Percentiles rank a stretch among this genome's conserved stretches.
Evolutionary conservation across 2,888 invertebrate species (phyloP).

Genomic region (Trypoxylon attenuatum): DNA sequence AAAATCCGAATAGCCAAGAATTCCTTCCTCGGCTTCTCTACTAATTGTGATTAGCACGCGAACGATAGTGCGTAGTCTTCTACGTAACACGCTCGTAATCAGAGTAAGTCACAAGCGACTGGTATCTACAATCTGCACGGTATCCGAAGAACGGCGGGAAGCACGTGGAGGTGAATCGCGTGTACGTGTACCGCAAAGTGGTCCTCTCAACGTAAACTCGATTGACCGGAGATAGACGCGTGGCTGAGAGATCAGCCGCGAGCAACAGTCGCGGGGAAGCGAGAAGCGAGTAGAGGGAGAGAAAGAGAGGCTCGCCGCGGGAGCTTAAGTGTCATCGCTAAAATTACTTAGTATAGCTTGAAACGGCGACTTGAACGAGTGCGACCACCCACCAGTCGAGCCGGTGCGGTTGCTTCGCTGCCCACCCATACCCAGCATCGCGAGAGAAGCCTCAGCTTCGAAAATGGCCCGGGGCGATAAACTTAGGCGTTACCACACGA

Average conservation of each 20-base stretch:
- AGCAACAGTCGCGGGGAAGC: too few species aligned
- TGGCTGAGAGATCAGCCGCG: too few species aligned
- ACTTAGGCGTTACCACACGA: constrained; percentile 52
- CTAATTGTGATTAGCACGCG: too few species aligned
- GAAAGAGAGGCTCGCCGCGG: constrained; percentile 15
- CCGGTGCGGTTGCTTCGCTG: constrained; percentile 4
- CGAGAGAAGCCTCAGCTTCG: constrained; percentile 18
- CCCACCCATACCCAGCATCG: constrained; percentile 26
- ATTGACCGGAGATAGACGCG: not conserved
- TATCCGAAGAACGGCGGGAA: not conserved
- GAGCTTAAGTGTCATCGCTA: constrained; percentile 55
- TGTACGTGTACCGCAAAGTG: not conserved
- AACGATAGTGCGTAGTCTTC: too few species aligned
- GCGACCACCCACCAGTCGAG: constrained; percentile 48
- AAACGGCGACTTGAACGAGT: constrained; percentile 43
- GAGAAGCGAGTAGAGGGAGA: constrained; percentile 7
- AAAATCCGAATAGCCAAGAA: too few species aligned
- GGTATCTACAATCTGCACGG: too few species aligned
- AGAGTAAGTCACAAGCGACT: too few species aligned
- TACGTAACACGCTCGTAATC: too few species aligned
- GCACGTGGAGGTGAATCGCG: not conserved
- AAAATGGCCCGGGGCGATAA: constrained; percentile 46
- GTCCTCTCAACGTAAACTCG: not conserved
- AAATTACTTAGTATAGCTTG: constrained; percentile 57
- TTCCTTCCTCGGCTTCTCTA: too few species aligned